Evolutionary conservation across 2,888 invertebrate genomes (phyloP), one percentile per base, ranked within the genome.

Genomic region (Oxytorus armatus): DNA sequence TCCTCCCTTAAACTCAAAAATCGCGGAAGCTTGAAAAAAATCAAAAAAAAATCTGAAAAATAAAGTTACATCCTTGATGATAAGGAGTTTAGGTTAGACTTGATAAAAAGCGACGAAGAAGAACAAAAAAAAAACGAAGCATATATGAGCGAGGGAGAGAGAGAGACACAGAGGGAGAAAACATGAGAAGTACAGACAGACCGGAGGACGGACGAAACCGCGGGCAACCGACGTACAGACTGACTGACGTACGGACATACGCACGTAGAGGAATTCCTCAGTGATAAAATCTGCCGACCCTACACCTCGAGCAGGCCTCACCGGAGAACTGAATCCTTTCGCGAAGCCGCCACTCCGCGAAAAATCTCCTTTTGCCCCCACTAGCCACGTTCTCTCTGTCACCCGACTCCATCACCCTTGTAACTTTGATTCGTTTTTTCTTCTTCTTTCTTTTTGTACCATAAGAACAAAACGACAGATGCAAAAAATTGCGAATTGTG

Each of bases 261-360:
- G 80, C 86, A 82, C 83, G 84, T 87, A 85, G 81, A 88, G 86
- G 89, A 89, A 89, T 89, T 85, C 84, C 84, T 89, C 83, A 89
- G 85, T 83, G 89, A 89, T 89, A 88, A 86, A 85, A 89, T 89
- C 89, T 89, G 81, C 89, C 89, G 89, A 89, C 88, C 88, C 87
- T 88, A 88, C 88, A 89, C 89, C 88, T 89, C 86, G 79, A 51
- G 82, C 66, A 55, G 80, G 77, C 42, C 77, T 73, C 80, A 51
- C 53, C 70, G 75, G 59, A 69, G 74, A n/a, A n/a, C 42, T 55
- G 69, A 77, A 70, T 79, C 80, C 82, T 82, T 83, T 83, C 78
- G 77, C 77, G 59, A 83, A 78, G 83, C 84, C 82, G 83, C 77
- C 83, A 61, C 74, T 83, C n/a, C 82, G 73, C 76, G 80, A 80